Conservation (phyloP, 1,140 invertebrate species). For the Atta cephalotes region DNA sequence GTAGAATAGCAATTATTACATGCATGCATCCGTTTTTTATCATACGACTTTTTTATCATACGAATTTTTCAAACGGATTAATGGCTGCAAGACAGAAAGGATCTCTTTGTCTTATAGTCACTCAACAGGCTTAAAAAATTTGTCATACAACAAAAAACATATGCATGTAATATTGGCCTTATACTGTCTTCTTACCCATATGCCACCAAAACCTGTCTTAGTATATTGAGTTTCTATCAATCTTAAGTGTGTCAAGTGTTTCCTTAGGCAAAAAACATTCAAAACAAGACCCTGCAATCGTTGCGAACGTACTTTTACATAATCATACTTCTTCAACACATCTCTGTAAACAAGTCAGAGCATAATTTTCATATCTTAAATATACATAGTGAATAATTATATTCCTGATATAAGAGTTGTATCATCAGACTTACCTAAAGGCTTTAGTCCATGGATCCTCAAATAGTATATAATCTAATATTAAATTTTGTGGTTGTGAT, state of each 20-base stretch:
- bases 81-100: too few species aligned
- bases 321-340: conserved; percentile 89
- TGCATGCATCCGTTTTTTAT: too few species aligned
- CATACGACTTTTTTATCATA: too few species aligned
- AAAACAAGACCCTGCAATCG: conserved; percentile 93
- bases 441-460: conserved; percentile 94
- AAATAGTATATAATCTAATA: conserved; percentile 91
- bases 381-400: conserved; percentile 23
- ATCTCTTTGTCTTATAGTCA: too few species aligned
- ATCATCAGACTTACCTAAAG: conserved; percentile 85
- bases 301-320: conserved; percentile 92
- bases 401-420: not conserved
- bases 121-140: too few species aligned
- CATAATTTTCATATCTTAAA: not conserved
- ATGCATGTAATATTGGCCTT: too few species aligned
- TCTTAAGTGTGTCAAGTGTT: conserved; percentile 92
- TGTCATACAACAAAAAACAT: too few species aligned
- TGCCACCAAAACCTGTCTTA: conserved; percentile 94
- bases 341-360: conserved; percentile 86
- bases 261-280: conserved; percentile 91
- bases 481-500: conserved; percentile 93
- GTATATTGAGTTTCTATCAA: conserved; percentile 95
- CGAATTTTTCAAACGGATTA: too few species aligned
- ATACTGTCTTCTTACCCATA: conserved; percentile 89
- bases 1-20: not conserved